Conservation (phyloP, 2,113 vertebrate genomes). For the Heptranchias perlo region DNA sequence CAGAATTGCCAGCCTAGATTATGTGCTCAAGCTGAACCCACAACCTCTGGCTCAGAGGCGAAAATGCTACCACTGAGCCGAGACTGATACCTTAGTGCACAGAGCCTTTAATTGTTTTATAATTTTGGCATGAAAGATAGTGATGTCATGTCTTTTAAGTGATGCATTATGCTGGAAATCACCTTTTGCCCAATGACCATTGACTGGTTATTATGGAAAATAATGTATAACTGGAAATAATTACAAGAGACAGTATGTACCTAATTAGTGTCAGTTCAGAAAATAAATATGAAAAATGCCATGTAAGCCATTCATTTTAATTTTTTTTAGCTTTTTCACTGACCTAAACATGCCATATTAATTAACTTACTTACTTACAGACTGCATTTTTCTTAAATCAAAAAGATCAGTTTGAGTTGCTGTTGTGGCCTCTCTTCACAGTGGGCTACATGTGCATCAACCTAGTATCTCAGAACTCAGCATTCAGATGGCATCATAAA, state of each 20-base stretch:
- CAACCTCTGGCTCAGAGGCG: neutral
- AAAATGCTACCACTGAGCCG: neutral
- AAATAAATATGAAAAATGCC: neutral
- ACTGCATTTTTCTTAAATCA: neutral
- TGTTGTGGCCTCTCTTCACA: neutral
- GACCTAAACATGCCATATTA: neutral
- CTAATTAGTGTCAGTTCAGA: neutral
- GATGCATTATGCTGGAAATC: neutral
- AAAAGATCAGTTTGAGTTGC: neutral
- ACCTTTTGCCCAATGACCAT: neutral
- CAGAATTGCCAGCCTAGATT: neutral
- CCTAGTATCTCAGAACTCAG: neutral
- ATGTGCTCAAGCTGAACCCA: neutral
- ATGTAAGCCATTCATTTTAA: neutral
- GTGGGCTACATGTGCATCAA: neutral
- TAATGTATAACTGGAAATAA: neutral
- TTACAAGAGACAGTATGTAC: neutral
- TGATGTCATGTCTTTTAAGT: neutral
- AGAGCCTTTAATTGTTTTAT: neutral
- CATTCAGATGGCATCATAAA: neutral
- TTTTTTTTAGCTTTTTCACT: neutral
- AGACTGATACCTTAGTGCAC: neutral
- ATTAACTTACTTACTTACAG: neutral
- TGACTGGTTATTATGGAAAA: neutral
- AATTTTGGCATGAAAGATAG: neutral